Conservation (phyloP, 2,797 vertebrate genomes). For the Cossypha caffra region DNA sequence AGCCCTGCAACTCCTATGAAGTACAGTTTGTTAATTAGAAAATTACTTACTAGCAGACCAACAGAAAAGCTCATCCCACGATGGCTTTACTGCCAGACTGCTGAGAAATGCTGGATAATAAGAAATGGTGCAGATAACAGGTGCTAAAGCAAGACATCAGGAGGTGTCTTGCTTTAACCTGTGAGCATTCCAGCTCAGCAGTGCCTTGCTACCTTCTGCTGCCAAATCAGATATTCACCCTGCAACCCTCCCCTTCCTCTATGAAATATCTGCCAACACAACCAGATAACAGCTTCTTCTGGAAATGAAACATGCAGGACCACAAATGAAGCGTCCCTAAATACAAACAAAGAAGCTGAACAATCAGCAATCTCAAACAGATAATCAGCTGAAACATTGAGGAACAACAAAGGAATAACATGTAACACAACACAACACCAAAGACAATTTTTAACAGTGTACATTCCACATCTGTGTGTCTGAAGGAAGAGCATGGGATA, state of each 20-base stretch:
- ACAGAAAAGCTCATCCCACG: not conserved
- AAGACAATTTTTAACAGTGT: not conserved
- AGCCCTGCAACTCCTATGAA: not conserved
- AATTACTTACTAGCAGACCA: not conserved
- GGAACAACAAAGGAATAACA: conserved; percentile 27
- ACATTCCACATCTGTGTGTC: not conserved
- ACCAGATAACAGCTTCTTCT: not conserved
- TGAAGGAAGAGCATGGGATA: not conserved
- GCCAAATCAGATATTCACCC: not conserved
- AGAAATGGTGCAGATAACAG: not conserved
- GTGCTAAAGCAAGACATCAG: not conserved
- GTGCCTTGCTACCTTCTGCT: not conserved
- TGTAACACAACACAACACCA: conserved; percentile 26
- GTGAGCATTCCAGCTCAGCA: not conserved
- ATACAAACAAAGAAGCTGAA: conserved; percentile 61
- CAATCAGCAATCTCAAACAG: conserved; percentile 45
- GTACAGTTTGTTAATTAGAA: not conserved
- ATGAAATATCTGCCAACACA: not conserved
- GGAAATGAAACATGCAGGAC: not conserved
- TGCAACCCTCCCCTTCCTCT: not conserved
- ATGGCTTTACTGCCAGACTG: not conserved
- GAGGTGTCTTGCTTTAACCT: not conserved
- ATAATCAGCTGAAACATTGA: conserved; percentile 21
- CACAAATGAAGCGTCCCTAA: conserved; percentile 28
- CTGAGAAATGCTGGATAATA: not conserved